Evolutionary conservation across 1,140 invertebrate genomes (phyloP), one percentile per base, ranked within the genome.

Genomic region (Conus betulinus): DNA sequence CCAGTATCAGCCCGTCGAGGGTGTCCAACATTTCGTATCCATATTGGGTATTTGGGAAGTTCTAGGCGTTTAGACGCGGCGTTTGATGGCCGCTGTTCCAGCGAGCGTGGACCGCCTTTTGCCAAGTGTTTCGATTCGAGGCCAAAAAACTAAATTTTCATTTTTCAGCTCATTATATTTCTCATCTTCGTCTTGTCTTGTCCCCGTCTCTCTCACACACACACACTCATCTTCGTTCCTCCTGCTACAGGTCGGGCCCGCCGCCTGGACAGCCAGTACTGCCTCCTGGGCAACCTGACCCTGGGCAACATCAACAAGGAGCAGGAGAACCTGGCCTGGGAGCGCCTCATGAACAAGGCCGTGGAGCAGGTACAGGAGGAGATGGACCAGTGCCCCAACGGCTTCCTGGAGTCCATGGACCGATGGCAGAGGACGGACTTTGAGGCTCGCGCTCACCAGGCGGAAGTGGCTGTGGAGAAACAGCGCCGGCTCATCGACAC

Each of bases 221-320:
- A 0, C 39, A 39, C 39, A 0, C 60, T 1, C 60, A 63, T 63
- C 11, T 63, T 11, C 4, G 17, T 63, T 11, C 60, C 17, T 2
- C 10, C 60, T 13, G 17, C 25, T 53, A 0, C 71, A 87, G 85
- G 85, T 57, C 85, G 85, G 7, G 85, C 85, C 39, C 67, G 85
- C 15, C 85, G 74, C 27, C 53, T 57, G 85, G 71, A 87, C 71
- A 87, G 85, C 25, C 85, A 87, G 60, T 87, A 87, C 85, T 76
- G 67, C 25, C 71, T 87, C 20, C 39, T 87, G 85, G 85, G 74
- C 85, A 27, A 13, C 74, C 17, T 57, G 13, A 13, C 5, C 20
- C 52, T 55, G 13, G 74, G 51, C 51, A 78, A 78, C 71, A 15
- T 79, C 7, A n/a, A 57, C 23, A 87, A 87, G 74, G 85, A 87